These are phyloP conservation scores for Lypha dubia DNA, from an alignment of 2,888 invertebrate species.

Conservation along the genomic window DNA sequence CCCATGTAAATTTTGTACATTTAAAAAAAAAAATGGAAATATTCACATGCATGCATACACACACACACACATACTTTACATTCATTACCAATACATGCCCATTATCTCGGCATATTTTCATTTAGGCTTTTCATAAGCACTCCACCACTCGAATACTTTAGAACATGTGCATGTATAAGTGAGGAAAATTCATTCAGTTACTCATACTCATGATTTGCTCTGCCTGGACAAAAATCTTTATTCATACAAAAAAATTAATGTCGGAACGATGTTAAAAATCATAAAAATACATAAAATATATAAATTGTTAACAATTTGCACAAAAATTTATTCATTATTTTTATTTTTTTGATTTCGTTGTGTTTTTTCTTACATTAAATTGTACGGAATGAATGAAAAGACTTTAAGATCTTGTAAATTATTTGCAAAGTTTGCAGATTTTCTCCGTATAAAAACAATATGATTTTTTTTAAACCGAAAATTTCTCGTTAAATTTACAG, in stretches of 20 bases:
- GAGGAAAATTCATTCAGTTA: neutral
- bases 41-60: conserved; percentile 8
- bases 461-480: no score
- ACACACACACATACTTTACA: neutral
- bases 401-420: conserved; percentile 6
- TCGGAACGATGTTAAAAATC: conserved; percentile 57
- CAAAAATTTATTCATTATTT: conserved; percentile 71
- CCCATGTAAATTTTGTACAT: conserved; percentile 44
- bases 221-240: conserved; percentile 3
- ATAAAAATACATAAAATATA: conserved; percentile 69
- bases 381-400: neutral
- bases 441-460: conserved; percentile 1
- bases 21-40: conserved; percentile 28
- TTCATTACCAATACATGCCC: neutral
- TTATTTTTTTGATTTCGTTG: no score
- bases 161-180: neutral
- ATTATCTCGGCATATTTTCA: neutral
- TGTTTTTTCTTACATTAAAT: conserved; percentile 22
- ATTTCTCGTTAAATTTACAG: conserved; percentile 9
- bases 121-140: conserved; percentile 48
- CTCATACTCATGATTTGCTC: neutral
- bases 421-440: conserved; percentile 11
- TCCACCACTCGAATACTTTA: no score
- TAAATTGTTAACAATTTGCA: conserved; percentile 72
- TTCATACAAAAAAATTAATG: conserved; percentile 47